Evolutionary conservation across 2,888 invertebrate genomes (phyloP), one percentile per base, ranked within the genome.

Genomic region (Acleris emargana): DNA sequence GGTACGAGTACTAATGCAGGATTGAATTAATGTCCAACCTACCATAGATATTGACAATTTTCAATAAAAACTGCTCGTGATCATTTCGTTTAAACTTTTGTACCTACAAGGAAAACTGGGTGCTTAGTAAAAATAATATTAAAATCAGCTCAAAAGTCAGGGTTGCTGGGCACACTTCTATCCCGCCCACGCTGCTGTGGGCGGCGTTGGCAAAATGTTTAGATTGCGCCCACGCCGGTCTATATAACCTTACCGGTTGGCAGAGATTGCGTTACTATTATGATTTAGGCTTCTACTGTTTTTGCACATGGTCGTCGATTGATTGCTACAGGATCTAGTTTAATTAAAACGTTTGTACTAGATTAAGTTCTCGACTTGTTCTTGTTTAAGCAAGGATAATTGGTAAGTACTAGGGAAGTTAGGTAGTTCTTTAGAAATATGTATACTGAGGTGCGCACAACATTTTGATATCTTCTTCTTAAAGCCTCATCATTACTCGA

Each of bases 151-250:
- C 60, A 57, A 66, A 66, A 66, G 66, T 66, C 66, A 66, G 60
- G 66, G 66, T 61, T 66, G 57, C 64, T 57, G 61, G 60, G 52
- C 51, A 62, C 50, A 63, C 80, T 78, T 77, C 75, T 74, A 72
- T 72, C 67, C 78, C 83, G 73, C 73, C 86, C 83, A 83, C 78
- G 79, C 64, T 25, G 64, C 67, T 66, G 73, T 64, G 76, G 70
- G 76, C 71, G 72, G 71, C 72, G 67, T 64, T 75, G 73, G 79
- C 82, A 72, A 81, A 83, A 83, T 82, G 83, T 82, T 84, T 76
- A 75, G 76, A 75, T 70, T 71, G 72, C 71, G 69, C 87, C 87
- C 81, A 88, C 89, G 75, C 69, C 11, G 87, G 81, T 85, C 88
- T 73, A 88, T 77, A 82, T 88, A 70, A 70, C 81, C 82, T 81